These are phyloP conservation scores for Enteromius afrohamiltoni DNA, from an alignment of 2,797 vertebrate species.

Conservation along the genomic window DNA sequence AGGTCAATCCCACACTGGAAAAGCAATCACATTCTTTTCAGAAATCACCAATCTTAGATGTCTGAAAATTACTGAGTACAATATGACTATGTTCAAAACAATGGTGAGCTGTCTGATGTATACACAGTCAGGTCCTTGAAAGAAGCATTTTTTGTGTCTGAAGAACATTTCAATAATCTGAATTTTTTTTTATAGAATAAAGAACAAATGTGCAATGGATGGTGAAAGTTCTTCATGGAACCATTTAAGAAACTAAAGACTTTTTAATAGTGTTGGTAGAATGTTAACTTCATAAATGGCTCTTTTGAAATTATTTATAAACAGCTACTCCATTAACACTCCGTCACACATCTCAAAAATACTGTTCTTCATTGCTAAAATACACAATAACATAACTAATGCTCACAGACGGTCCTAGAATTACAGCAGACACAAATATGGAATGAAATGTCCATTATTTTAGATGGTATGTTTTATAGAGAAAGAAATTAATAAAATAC, in stretches of 20 bases:
- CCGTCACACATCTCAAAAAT: neutral
- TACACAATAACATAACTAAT: neutral
- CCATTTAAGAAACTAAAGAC: neutral
- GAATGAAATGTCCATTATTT: neutral
- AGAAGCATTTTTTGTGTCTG: neutral
- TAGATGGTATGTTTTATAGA: neutral
- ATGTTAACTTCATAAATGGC: neutral
- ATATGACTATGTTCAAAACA: neutral
- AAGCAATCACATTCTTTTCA: neutral
- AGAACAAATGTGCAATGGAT: neutral
- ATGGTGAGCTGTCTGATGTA: neutral
- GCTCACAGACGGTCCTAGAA: neutral
- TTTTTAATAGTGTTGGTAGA: neutral
- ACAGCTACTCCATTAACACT: neutral
- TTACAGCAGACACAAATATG: neutral
- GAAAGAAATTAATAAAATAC: neutral
- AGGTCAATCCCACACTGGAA: conserved; percentile 10
- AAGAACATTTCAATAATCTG: neutral
- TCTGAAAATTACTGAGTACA: neutral
- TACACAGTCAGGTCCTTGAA: neutral
- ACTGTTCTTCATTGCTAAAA: neutral
- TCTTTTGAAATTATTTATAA: neutral
- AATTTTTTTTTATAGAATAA: neutral
- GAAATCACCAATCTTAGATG: neutral
- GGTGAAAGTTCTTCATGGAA: neutral